Conservation (phyloP, 2,797 vertebrate species). For the Numenius phaeopus region DNA sequence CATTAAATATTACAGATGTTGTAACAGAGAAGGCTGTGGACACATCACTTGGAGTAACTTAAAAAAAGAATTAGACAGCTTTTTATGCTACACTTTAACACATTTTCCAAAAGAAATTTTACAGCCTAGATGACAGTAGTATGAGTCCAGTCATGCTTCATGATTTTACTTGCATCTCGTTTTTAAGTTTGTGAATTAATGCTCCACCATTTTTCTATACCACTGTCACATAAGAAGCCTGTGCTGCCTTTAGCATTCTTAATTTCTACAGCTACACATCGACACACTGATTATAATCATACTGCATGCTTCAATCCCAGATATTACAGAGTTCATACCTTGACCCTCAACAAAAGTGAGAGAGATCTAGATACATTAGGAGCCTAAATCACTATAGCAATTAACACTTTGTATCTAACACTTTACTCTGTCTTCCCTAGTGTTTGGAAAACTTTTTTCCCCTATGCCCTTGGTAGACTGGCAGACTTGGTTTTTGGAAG, state of each 20-base stretch:
- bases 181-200: not conserved
- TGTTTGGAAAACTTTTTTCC: not conserved
- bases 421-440: not conserved
- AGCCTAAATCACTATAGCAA: not conserved
- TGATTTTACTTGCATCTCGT: not conserved
- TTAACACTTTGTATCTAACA: not conserved
- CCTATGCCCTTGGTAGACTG: not conserved
- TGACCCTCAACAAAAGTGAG: not conserved
- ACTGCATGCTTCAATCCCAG: not conserved
- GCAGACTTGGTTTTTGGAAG: not conserved
- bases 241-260: not conserved
- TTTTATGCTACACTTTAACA: not conserved
- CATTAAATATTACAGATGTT: not conserved
- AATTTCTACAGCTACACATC: not conserved
- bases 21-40: not conserved
- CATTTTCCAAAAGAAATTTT: not conserved
- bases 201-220: not conserved
- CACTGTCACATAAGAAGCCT: not conserved
- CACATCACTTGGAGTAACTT: not conserved
- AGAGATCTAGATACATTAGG: not conserved
- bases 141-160: not conserved
- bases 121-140: not conserved
- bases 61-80: not conserved
- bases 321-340: not conserved
- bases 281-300: not conserved